phyloP scores from a whole-genome alignment of 2,113 vertebrate genomes.

The Rhea americana region DNA sequence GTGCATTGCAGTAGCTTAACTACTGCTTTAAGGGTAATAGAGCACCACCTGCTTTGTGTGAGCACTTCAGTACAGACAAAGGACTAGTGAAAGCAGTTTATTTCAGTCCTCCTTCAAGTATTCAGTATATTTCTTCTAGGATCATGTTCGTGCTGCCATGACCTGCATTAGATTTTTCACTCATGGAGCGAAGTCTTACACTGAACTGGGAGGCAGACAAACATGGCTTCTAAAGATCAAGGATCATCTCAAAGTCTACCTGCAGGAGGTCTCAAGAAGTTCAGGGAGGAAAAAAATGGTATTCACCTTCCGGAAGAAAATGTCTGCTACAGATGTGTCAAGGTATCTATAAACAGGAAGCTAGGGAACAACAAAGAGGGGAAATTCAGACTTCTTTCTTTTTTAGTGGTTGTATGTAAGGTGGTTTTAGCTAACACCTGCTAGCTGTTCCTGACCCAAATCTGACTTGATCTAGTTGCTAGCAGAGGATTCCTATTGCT shows the following conservation, averaged over 20 bases:
- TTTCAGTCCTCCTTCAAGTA: neutral
- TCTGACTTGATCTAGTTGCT: neutral
- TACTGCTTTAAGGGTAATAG: neutral
- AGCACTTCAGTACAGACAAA: neutral
- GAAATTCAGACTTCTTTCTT: neutral
- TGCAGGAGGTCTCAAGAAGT: constrained; percentile 90
- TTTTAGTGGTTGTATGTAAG: neutral
- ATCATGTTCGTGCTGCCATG: constrained; percentile 95
- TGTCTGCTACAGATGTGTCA: constrained; percentile 91
- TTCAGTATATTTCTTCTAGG: constrained; percentile 74
- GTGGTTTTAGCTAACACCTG: neutral
- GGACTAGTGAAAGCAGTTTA: neutral
- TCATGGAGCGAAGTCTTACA: constrained; percentile 88
- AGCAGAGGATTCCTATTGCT: neutral
- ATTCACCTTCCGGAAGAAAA: constrained; percentile 90
- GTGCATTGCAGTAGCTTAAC: neutral
- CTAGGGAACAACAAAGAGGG: neutral
- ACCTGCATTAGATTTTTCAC: constrained; percentile 96
- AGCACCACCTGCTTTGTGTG: neutral
- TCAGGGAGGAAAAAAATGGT: constrained; percentile 79
- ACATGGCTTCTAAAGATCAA: constrained; percentile 92
- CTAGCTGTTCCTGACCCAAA: neutral
- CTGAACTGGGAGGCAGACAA: constrained; percentile 89
- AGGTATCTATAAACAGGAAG: constrained; percentile 76
- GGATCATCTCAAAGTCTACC: constrained; percentile 92